Evolutionary conservation across 2,113 vertebrate species (phyloP).

Genomic region (Quiscalus mexicanus): DNA sequence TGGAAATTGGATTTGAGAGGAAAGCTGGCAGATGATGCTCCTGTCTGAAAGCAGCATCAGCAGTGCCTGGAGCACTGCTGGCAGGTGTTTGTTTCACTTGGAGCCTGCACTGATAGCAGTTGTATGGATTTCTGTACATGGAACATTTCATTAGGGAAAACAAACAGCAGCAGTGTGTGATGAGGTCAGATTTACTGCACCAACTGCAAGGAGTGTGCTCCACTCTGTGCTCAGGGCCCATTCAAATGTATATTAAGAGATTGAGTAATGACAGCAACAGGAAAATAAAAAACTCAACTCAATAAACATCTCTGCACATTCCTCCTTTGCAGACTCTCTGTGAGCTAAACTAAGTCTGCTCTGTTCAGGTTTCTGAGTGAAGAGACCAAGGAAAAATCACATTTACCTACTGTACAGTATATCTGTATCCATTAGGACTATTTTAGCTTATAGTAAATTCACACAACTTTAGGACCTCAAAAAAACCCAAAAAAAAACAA

Average conservation of each 20-base stretch:
- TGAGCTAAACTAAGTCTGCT: not conserved
- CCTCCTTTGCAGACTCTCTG: constrained; percentile 22
- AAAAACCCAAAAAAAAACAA: not conserved
- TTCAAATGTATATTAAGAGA: not conserved
- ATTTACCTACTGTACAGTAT: constrained; percentile 29
- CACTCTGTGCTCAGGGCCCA: not conserved
- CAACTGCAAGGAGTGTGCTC: not conserved
- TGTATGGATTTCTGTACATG: not conserved
- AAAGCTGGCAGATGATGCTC: not conserved
- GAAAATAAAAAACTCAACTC: not conserved
- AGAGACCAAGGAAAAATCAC: not conserved
- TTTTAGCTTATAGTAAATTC: constrained; percentile 13
- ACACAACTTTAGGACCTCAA: constrained; percentile 18
- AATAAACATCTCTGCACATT: not conserved
- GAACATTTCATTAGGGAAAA: constrained; percentile 5
- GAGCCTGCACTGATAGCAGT: not conserved
- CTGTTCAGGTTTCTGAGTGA: not conserved
- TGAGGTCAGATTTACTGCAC: not conserved
- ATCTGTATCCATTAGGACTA: not conserved
- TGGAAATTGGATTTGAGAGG: not conserved
- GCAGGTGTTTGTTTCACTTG: constrained; percentile 1
- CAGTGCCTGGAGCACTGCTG: not conserved
- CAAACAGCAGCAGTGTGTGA: not conserved
- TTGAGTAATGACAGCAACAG: not conserved
- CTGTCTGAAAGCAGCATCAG: not conserved